Base-by-base conservation (phyloP, 2,113 vertebrate species). In the Cyprinodon brontotheroides region DNA sequence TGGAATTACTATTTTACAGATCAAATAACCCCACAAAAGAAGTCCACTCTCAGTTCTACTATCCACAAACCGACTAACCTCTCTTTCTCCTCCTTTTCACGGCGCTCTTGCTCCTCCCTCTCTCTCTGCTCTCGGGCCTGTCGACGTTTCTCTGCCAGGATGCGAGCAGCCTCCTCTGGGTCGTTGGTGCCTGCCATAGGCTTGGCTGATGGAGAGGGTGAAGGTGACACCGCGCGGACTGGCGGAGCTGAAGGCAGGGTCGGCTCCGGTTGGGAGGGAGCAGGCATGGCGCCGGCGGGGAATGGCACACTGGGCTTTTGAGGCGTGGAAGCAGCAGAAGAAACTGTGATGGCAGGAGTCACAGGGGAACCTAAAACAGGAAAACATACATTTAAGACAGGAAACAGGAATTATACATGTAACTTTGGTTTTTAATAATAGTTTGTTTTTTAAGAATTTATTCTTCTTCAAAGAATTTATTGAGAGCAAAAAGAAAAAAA, bases 81-180 rank as follows among this genome's bases (percentile, higher is more conserved):
- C 80, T 96, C 95, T 78, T 81, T 95, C 86, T 97, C 96, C 43
- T 96, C 96, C 90, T 95, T 95, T 73, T 96, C 94, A 4, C 84
- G 93, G 12, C 94, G 94, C 81, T 98, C 97, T 83, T 95, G 94
- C 75, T 98, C 96, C 53, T 99, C 97, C 0, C 94, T 88, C 84
- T 98, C 97, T 45, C 96, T 93, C 92, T 98, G 97, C 89, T 98
- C 97, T 0, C 98, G 92, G 0, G 98, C 98, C 82, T 97, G 96
- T 7, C 96, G 92, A 11, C 98, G 94, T 71, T 96, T 98, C 93
- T 97, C 98, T 0, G 98, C 90, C 91, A 99, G 86, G 76, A 97
- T 94, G 63, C 97, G 94, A 0, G 93, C 95, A 0, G 97, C 97
- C 85, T 98, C 96, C 71, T 97, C 97, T 1, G 94, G 93, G 92